phyloP scores from a whole-genome alignment of 1,140 invertebrate genomes.

The Drosophila repleta region DNA sequence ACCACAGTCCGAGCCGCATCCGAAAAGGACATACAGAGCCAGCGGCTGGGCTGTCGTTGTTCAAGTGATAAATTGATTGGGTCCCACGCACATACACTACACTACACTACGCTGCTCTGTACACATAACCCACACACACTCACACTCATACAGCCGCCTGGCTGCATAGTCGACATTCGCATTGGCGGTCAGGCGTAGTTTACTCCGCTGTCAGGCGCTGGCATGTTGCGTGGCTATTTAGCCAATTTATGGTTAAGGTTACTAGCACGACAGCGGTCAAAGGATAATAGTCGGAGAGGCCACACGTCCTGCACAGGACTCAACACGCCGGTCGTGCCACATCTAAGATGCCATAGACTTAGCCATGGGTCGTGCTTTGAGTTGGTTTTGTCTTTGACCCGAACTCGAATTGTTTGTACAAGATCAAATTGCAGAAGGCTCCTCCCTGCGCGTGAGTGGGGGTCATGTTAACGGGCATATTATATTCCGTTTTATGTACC shows the following conservation, averaged over 20 bases:
- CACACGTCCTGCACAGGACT: constrained; percentile 45
- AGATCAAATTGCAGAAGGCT: constrained; percentile 70
- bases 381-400: constrained; percentile 57
- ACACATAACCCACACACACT: constrained; percentile 26
- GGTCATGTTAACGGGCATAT: constrained; percentile 61
- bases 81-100: constrained; percentile 11
- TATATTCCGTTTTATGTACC: constrained; percentile 52
- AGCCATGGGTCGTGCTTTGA: constrained; percentile 38
- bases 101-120: constrained; percentile 5
- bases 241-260: constrained; percentile 81
- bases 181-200: constrained; percentile 59
- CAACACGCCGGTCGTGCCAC: constrained; percentile 19
- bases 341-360: constrained; percentile 40
- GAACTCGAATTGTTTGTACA: constrained; percentile 69
- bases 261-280: constrained; percentile 64
- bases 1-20: constrained; percentile 25
- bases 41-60: constrained; percentile 64
- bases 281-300: constrained; percentile 72
- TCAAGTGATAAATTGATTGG: constrained; percentile 82
- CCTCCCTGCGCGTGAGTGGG: constrained; percentile 19
- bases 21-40: constrained; percentile 31
- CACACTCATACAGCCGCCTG: not conserved
- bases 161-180: constrained; percentile 48
- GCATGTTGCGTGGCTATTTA: constrained; percentile 68
- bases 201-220: constrained; percentile 68